These are phyloP conservation scores for Zaprionus nigranus DNA, from an alignment of 1,140 invertebrate genomes.

Conservation along the genomic window DNA sequence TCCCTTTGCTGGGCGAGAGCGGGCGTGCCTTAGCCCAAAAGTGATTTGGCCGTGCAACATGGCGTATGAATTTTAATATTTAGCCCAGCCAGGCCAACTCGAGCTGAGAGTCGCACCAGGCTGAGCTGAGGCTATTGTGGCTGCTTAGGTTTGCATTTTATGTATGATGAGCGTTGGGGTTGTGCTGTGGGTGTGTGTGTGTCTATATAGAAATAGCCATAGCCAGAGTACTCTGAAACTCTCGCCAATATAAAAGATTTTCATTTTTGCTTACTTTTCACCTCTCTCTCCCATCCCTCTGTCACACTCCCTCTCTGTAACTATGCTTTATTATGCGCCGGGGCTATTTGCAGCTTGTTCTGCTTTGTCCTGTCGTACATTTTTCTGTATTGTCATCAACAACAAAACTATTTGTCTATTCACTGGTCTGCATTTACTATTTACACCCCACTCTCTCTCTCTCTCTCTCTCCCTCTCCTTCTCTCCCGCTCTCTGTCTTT, in stretches of 20 bases:
- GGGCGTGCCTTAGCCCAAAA: conserved; percentile 24
- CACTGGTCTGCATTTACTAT: conserved; percentile 60
- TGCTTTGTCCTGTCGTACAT: conserved; percentile 64
- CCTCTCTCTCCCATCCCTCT: not conserved
- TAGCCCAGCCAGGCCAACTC: conserved; percentile 43
- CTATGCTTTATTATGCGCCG: conserved; percentile 47
- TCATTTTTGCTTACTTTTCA: conserved; percentile 27
- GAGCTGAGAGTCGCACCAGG: not conserved
- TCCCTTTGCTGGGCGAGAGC: not conserved
- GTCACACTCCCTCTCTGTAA: conserved; percentile 8
- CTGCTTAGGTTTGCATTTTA: conserved; percentile 46
- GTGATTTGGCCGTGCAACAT: conserved; percentile 78
- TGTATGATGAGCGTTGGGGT: conserved; percentile 11
- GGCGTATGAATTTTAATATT: conserved; percentile 82
- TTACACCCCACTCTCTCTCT: not conserved
- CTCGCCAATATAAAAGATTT: conserved; percentile 32
- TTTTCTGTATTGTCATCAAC: conserved; percentile 80
- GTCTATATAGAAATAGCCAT: not conserved
- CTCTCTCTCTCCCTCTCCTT: conserved; percentile 25
- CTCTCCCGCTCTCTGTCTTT: conserved; percentile 12
- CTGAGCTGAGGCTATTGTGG: conserved; percentile 5
- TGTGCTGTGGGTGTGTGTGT: conserved; percentile 4
- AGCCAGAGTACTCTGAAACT: conserved; percentile 11
- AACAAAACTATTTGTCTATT: conserved; percentile 78
- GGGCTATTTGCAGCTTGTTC: conserved; percentile 57